These are phyloP conservation scores for Dicentrarchus labrax DNA, from an alignment of 2,113 vertebrate genomes.

Conservation along the genomic window DNA sequence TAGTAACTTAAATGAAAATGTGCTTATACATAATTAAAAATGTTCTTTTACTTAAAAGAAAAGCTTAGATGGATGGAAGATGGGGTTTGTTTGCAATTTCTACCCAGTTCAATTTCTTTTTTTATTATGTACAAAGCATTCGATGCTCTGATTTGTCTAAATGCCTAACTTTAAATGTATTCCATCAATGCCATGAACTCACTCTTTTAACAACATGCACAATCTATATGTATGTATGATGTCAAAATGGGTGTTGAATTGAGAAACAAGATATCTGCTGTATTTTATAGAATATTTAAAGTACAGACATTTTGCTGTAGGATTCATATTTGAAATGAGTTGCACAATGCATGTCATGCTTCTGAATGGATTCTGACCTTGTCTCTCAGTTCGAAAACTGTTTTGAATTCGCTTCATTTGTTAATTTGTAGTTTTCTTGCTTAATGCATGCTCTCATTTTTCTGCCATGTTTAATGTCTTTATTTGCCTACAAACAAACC, in stretches of 20 bases:
- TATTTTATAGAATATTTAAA: constrained; percentile 65
- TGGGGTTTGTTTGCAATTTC: constrained; percentile 39
- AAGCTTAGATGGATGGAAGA: constrained; percentile 20
- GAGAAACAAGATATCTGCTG: constrained; percentile 64
- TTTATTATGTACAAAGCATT: constrained; percentile 30
- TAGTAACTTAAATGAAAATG: constrained; percentile 69
- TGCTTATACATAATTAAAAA: constrained; percentile 41
- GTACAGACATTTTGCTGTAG: constrained; percentile 51
- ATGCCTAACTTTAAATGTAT: constrained; percentile 61
- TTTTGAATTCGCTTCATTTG: constrained; percentile 38
- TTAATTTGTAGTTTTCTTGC: constrained; percentile 41
- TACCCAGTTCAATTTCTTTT: constrained; percentile 15
- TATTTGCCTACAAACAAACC: constrained; percentile 66
- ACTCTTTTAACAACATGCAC: constrained; percentile 36
- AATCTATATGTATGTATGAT: constrained; percentile 22
- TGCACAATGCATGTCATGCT: constrained; percentile 53
- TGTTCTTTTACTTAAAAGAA: constrained; percentile 31
- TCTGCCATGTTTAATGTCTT: constrained; percentile 62
- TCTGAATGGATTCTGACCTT: constrained; percentile 44
- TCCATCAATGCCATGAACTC: constrained; percentile 46
- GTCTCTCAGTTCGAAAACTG: constrained; percentile 47
- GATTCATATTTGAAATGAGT: constrained; percentile 29
- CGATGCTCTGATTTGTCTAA: constrained; percentile 58
- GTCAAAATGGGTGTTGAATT: constrained; percentile 45
- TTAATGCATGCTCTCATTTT: constrained; percentile 52